phyloP scores from a whole-genome alignment of 2,113 vertebrate species.

The Apistogramma diplotaenia region DNA sequence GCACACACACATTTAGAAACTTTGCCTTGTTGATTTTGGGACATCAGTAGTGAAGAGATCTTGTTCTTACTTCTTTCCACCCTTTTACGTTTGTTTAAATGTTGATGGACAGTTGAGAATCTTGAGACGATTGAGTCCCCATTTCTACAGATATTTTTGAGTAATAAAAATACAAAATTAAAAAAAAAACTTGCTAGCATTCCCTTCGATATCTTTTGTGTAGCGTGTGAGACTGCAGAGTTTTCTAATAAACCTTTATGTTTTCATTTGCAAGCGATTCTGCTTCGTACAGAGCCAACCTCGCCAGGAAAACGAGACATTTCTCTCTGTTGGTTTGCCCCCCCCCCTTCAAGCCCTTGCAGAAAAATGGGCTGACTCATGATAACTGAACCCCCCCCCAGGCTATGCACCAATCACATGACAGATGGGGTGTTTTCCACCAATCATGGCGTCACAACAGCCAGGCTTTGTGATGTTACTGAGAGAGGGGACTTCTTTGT shows the following conservation, averaged over 20 bases:
- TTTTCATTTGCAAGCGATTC: background rate
- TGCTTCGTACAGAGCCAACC: background rate
- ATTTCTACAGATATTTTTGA: slow-evolving; percentile 68
- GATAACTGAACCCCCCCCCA: background rate
- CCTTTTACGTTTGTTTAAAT: background rate
- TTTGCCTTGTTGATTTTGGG: background rate
- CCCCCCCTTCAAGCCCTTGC: background rate
- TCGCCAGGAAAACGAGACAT: background rate
- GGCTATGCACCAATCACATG: slow-evolving; percentile 60
- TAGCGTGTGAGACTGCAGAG: slow-evolving; percentile 21
- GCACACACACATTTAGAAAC: background rate
- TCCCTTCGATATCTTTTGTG: slow-evolving; percentile 54
- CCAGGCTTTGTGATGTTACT: slow-evolving; percentile 18
- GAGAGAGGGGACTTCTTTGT: slow-evolving; percentile 58
- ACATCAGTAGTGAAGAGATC: background rate
- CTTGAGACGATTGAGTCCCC: slow-evolving; percentile 21
- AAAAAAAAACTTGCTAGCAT: slow-evolving; percentile 31
- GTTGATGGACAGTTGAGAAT: background rate
- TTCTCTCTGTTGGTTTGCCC: background rate
- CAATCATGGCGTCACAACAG: slow-evolving; percentile 22
- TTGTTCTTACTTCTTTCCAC: background rate
- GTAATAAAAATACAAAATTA: slow-evolving; percentile 17
- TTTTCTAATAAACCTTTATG: slow-evolving; percentile 67
- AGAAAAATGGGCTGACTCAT: slow-evolving; percentile 62
- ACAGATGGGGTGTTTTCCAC: slow-evolving; percentile 10